Evolutionary conservation across 2,888 invertebrate species (phyloP), one percentile per base, ranked within the genome.

Genomic region (Cheilosia variabilis): DNA sequence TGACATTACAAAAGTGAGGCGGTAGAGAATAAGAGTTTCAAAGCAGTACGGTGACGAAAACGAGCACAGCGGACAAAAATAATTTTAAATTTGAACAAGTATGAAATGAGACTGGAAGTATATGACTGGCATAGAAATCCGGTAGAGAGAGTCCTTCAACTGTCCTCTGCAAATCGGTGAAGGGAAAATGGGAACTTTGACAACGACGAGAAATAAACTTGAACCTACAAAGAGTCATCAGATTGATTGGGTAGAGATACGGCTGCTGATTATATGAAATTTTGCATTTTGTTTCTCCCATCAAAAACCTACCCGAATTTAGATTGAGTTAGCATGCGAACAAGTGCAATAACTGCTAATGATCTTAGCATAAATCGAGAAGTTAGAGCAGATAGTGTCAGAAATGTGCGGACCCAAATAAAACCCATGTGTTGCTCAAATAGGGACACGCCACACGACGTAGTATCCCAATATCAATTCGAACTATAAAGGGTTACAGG

Each of bases 71-170:
- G 24, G 5, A 58, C 69, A 55, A 68, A 62, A 69, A 69, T 27
- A 55, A 69, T 57, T 78, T 78, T 50, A 69, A 71, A 69, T 69
- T 78, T 71, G 19, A 63, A 69, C 47, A 63, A 53, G 55, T 7
- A 69, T 10, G 34, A 62, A 55, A 63, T 55, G 27, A 50, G 45
- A 55, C 69, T 69, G 24, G n/a, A 37, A 69, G 69, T 63, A 78
- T 69, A 69, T 69, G 77, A 69, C 62, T 69, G 77, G 24, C 69
- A 55, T 62, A 77, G 55, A 69, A 69, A 71, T 71, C 60, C 31
- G 31, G 9, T 0, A 24, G 31, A 7, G 31, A 31, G 47, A 71
- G 55, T 69, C 69, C 69, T 69, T 69, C 47, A 63, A 57, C 69
- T 77, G 69, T 55, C 55, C 69, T 69, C 60, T 68, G 27, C 45